phyloP scores from a whole-genome alignment of 2,888 invertebrate genomes.

The Sepioteuthis lessoniana region DNA sequence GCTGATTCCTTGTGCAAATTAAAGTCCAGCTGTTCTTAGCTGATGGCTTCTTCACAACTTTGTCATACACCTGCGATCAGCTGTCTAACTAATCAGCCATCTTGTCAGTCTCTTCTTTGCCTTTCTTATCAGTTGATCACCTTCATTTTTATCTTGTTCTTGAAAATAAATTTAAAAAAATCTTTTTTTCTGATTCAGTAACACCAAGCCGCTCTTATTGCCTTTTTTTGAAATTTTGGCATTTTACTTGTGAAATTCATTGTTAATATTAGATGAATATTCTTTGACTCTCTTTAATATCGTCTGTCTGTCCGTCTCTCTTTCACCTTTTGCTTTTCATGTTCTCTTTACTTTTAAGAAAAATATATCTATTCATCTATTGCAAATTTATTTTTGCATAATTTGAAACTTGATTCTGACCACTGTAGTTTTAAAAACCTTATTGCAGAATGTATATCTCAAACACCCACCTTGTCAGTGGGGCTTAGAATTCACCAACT shows the following conservation, averaged over 20 bases:
- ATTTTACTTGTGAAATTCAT: neutral
- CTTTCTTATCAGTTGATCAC: neutral
- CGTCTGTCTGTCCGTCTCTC: too few species aligned
- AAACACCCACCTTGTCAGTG: too few species aligned
- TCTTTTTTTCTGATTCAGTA: neutral
- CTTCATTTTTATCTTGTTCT: neutral
- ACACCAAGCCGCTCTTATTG: neutral
- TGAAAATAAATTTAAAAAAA: neutral
- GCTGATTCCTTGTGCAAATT: constrained; percentile 6
- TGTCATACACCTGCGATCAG: constrained; percentile 11
- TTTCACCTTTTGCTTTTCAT: too few species aligned
- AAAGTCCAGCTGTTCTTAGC: neutral
- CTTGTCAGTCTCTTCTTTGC: neutral
- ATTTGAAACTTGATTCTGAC: too few species aligned
- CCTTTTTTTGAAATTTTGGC: neutral
- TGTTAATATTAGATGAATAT: neutral
- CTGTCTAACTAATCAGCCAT: neutral
- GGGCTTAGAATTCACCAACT: too few species aligned
- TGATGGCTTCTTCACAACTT: constrained; percentile 33
- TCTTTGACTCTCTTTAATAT: neutral
- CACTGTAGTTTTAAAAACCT: too few species aligned
- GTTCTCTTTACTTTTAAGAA: too few species aligned
- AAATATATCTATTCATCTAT: too few species aligned
- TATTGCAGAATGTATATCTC: too few species aligned
- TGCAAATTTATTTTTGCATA: too few species aligned